A percentile compares a stretch with the other conserved stretches of the same genome.
phyloP scores from a whole-genome alignment of 2,797 vertebrate species.

The Neoniphon sammara region DNA sequence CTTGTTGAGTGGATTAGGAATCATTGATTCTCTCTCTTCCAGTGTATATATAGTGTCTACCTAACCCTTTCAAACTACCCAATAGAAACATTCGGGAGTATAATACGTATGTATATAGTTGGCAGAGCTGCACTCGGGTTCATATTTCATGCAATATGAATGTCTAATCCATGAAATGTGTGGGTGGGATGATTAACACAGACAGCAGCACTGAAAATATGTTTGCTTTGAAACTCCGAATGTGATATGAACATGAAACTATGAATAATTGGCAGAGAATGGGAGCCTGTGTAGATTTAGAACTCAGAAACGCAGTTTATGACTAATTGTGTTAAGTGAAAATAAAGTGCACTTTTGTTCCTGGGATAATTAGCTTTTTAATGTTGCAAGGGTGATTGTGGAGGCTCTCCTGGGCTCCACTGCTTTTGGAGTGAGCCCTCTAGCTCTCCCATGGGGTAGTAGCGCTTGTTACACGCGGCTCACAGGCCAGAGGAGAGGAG shows the following conservation, averaged over 20 bases:
- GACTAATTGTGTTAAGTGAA: conserved; percentile 89
- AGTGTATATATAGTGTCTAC: conserved; percentile 76
- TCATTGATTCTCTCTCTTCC: conserved; percentile 71
- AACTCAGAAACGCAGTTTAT: conserved; percentile 85
- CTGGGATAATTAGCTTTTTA: conserved; percentile 85
- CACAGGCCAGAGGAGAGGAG: conserved; percentile 56
- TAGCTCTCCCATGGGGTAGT: conserved; percentile 78
- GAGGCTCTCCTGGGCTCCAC: conserved; percentile 72
- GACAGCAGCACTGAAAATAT: conserved; percentile 82
- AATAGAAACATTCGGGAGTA: conserved; percentile 77
- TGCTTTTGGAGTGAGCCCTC: conserved; percentile 80
- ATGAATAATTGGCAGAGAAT: conserved; percentile 87
- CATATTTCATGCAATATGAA: conserved; percentile 81
- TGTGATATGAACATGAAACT: conserved; percentile 84
- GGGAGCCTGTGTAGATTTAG: conserved; percentile 79
- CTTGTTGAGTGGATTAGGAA: conserved; percentile 84
- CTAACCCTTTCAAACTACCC: conserved; percentile 79
- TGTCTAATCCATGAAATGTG: conserved; percentile 86
- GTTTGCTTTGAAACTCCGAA: conserved; percentile 87
- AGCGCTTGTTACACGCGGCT: conserved; percentile 64
- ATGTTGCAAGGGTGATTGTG: conserved; percentile 79
- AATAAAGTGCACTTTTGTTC: conserved; percentile 88
- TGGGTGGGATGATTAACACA: conserved; percentile 86
- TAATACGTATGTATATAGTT: conserved; percentile 80
- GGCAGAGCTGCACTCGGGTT: conserved; percentile 79